phyloP scores from a whole-genome alignment of 2,113 vertebrate genomes.

The Ammodytes marinus region DNA sequence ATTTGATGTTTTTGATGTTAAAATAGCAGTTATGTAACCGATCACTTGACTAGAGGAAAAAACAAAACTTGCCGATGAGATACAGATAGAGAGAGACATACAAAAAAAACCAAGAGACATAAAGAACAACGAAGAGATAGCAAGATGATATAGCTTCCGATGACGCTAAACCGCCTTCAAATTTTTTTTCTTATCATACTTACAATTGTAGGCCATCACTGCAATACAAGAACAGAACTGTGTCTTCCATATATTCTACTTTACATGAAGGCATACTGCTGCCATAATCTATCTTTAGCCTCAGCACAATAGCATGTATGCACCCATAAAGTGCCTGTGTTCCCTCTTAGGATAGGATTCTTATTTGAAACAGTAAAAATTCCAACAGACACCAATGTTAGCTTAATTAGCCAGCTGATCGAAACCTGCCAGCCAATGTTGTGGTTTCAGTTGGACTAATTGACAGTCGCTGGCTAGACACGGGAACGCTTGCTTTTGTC shows the following conservation, averaged over 20 bases:
- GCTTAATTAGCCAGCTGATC: background rate
- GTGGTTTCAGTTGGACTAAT: background rate
- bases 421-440: background rate
- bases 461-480: background rate
- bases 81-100: background rate
- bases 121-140: background rate
- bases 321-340: background rate
- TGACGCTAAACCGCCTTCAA: background rate
- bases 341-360: background rate
- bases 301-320: background rate
- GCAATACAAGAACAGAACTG: background rate
- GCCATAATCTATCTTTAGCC: background rate
- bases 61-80: background rate
- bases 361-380: background rate
- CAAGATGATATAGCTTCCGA: background rate
- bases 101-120: background rate
- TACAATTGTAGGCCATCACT: no score
- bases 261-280: background rate
- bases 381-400: background rate
- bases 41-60: background rate
- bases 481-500: background rate
- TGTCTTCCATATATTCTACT: background rate
- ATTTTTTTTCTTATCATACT: no score
- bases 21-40: slow-evolving; percentile 43
- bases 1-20: slow-evolving; percentile 31